These are phyloP conservation scores for Tiliqua scincoides DNA, from an alignment of 2,113 vertebrate genomes.

Conservation along the genomic window DNA sequence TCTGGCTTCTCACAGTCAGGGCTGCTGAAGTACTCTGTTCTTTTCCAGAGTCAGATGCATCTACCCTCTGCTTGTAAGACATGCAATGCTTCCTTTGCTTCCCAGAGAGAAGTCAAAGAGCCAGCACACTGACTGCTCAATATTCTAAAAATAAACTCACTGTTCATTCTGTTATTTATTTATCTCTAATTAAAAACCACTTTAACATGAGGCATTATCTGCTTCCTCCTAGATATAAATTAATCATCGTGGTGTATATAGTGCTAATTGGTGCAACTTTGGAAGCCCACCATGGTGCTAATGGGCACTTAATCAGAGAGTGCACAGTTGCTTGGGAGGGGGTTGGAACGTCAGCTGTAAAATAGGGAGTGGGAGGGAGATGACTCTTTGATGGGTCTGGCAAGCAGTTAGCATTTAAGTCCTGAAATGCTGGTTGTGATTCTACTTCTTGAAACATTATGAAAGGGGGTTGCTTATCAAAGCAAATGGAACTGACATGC, in stretches of 20 bases:
- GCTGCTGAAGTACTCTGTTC: background rate
- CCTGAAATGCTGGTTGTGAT: background rate
- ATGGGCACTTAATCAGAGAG: conserved; percentile 26
- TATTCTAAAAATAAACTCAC: conserved; percentile 1
- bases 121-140: background rate
- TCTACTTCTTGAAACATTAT: background rate
- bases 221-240: conserved; percentile 29
- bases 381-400: background rate
- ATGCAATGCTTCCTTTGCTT: background rate
- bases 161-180: background rate
- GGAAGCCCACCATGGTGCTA: background rate
- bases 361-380: background rate
- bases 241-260: conserved; percentile 6
- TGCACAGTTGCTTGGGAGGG: background rate
- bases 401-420: conserved; percentile 3
- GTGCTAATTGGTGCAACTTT: conserved; percentile 1
- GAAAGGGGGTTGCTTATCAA: background rate
- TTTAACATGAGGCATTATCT: conserved; percentile 20
- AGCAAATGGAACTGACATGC: background rate
- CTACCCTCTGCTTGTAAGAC: background rate
- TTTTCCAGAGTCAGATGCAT: background rate
- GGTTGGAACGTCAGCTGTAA: background rate
- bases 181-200: conserved; percentile 33
- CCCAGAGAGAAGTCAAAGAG: background rate
- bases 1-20: background rate